Evolutionary conservation across 1,140 invertebrate genomes (phyloP).

Genomic region (Temnothorax nylanderi): DNA sequence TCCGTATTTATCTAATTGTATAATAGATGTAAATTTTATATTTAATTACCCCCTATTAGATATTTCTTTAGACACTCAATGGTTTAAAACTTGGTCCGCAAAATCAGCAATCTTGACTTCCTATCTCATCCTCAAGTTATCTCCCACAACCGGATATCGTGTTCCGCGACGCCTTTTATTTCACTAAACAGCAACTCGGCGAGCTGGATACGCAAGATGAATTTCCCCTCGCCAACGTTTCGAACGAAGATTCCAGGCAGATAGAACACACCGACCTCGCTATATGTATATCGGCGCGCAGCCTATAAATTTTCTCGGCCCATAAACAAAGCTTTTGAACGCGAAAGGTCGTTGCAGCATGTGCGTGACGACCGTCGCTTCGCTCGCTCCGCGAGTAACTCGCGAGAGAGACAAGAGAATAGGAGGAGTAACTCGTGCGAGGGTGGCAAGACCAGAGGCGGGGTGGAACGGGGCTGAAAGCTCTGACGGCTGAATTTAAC

Average conservation of each 20-base stretch:
- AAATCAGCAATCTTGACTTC: conserved; percentile 3
- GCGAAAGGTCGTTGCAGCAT: conserved; percentile 83
- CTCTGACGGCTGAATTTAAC: conserved; percentile 80
- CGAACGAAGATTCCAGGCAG: conserved; percentile 73
- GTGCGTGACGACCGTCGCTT: conserved; percentile 78
- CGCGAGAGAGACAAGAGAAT: conserved; percentile 34
- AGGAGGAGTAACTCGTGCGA: conserved; percentile 16
- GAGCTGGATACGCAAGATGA: conserved; percentile 48
- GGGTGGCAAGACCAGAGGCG: background rate
- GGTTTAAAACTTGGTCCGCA: background rate
- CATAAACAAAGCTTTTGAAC: conserved; percentile 84
- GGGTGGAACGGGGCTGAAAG: conserved; percentile 58
- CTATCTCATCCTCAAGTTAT: conserved; percentile 31
- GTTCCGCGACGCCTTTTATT: conserved; percentile 43
- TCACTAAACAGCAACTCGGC: conserved; percentile 16
- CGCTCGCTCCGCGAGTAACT: conserved; percentile 41
- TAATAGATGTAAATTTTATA: background rate
- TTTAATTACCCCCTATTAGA: background rate
- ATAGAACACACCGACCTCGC: conserved; percentile 72
- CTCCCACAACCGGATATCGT: conserved; percentile 18
- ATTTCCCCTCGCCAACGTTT: conserved; percentile 45
- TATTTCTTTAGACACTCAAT: background rate
- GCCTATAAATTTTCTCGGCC: conserved; percentile 84
- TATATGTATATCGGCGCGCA: conserved; percentile 72
- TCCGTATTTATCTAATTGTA: background rate